These are phyloP conservation scores for Dascillus cervinus DNA, from an alignment of 2,888 invertebrate species.

Conservation along the genomic window DNA sequence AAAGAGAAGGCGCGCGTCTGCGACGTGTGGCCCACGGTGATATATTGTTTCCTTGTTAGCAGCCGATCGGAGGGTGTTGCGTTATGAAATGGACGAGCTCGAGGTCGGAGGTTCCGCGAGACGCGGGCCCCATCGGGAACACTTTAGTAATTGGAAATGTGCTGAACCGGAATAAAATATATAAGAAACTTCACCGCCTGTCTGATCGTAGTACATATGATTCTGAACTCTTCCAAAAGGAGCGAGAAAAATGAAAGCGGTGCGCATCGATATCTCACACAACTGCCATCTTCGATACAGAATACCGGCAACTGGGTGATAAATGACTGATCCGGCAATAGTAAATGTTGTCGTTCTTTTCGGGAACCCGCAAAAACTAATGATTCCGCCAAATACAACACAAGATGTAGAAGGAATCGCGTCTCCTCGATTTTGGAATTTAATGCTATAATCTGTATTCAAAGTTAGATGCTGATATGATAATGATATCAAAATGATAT, in stretches of 20 bases:
- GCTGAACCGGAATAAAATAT: constrained; percentile 38
- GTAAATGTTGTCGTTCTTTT: constrained; percentile 23
- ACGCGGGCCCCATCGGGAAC: constrained; percentile 26
- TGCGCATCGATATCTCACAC: constrained; percentile 13
- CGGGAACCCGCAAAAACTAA: constrained; percentile 19
- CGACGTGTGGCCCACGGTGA: constrained; percentile 9
- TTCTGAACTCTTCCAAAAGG: no score
- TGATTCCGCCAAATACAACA: constrained; percentile 11
- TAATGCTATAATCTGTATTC: constrained; percentile 39
- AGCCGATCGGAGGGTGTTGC: constrained; percentile 16
- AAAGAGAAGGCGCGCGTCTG: constrained; percentile 13
- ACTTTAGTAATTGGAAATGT: constrained; percentile 39
- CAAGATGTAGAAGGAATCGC: neutral
- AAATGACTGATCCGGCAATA: constrained; percentile 22
- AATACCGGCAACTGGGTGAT: no score
- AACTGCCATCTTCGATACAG: no score
- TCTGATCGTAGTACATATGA: constrained; percentile 25
- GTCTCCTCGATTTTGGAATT: constrained; percentile 22
- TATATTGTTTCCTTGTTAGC: constrained; percentile 23
- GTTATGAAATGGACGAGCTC: constrained; percentile 32
- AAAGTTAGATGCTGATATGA: constrained; percentile 34
- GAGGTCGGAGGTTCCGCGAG: constrained; percentile 24
- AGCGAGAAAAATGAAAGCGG: constrained; percentile 11
- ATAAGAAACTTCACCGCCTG: constrained; percentile 37
- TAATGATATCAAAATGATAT: constrained; percentile 40